These are phyloP conservation scores for Romanogobio albipinnatus DNA, from an alignment of 2,113 vertebrate species.

Conservation along the genomic window DNA sequence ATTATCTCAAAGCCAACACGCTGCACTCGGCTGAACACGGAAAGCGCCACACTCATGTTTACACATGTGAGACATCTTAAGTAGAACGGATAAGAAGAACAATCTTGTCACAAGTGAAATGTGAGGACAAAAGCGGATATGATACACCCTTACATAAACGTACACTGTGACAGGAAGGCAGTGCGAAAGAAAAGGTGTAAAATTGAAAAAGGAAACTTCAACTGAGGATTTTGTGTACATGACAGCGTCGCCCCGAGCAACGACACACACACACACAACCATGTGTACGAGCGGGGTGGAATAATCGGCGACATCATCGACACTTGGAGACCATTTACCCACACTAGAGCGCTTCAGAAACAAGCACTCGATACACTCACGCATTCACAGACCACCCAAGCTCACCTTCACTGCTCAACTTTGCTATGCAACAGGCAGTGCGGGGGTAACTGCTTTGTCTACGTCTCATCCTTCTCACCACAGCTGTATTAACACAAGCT, in stretches of 20 bases:
- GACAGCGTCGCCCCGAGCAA: neutral
- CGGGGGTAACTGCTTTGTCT: neutral
- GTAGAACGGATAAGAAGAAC: neutral
- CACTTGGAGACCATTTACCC: conserved; percentile 19
- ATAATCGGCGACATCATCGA: conserved; percentile 17
- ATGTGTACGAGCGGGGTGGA: neutral
- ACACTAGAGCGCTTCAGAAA: conserved; percentile 13
- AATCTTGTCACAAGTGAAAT: conserved; percentile 25
- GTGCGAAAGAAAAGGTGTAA: neutral
- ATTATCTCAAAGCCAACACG: conserved; percentile 26
- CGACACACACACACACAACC: neutral
- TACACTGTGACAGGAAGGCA: neutral
- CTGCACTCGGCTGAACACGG: neutral
- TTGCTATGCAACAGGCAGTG: neutral
- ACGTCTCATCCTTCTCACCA: neutral
- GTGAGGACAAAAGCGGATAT: neutral
- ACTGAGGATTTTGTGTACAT: neutral
- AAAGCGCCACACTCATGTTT: neutral
- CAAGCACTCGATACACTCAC: neutral
- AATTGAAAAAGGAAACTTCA: conserved; percentile 11
- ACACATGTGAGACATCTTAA: neutral
- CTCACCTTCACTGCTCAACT: neutral
- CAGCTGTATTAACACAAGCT: conserved; percentile 25
- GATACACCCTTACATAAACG: neutral
- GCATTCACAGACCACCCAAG: neutral